These are phyloP conservation scores for Littorina saxatilis DNA, from an alignment of 1,140 invertebrate species.

Conservation along the genomic window DNA sequence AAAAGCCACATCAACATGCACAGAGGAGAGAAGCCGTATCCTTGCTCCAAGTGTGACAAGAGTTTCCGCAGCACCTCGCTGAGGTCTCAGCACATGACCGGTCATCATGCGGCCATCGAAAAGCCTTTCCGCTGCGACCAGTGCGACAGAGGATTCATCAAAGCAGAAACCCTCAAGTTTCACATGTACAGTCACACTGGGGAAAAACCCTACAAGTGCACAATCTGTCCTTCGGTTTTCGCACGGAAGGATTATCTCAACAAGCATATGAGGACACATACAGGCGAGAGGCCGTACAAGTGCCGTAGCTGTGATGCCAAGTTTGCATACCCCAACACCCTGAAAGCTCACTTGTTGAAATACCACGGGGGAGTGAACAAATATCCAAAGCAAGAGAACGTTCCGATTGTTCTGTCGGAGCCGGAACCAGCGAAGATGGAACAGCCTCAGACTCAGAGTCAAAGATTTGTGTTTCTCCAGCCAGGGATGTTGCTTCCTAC, in stretches of 20 bases:
- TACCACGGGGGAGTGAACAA: background rate
- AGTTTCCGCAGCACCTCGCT: slow-evolving; percentile 41
- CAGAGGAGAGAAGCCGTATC: slow-evolving; percentile 56
- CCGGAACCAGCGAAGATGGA: too few species aligned
- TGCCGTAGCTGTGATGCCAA: slow-evolving; percentile 38
- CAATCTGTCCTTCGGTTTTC: slow-evolving; percentile 3
- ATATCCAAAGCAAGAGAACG: background rate
- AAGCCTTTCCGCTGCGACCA: slow-evolving; percentile 32
- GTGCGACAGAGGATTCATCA: slow-evolving; percentile 20
- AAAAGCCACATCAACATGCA: background rate
- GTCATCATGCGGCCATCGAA: slow-evolving; percentile 21
- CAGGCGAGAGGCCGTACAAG: slow-evolving; percentile 37
- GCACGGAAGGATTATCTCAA: slow-evolving; percentile 20
- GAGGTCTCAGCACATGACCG: slow-evolving; percentile 32
- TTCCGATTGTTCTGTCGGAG: too few species aligned
- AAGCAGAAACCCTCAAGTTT: background rate
- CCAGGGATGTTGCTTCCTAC: too few species aligned
- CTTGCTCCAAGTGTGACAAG: slow-evolving; percentile 90
- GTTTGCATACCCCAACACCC: slow-evolving; percentile 62
- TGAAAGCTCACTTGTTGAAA: background rate
- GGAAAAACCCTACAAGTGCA: slow-evolving; percentile 33
- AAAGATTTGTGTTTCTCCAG: too few species aligned
- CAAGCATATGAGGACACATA: slow-evolving; percentile 39
- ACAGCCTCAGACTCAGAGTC: too few species aligned
- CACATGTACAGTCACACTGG: slow-evolving; percentile 25